Evolutionary conservation across 2,888 invertebrate genomes (phyloP), one percentile per base, ranked within the genome.

Genomic region (Bugulina stolonifera): DNA sequence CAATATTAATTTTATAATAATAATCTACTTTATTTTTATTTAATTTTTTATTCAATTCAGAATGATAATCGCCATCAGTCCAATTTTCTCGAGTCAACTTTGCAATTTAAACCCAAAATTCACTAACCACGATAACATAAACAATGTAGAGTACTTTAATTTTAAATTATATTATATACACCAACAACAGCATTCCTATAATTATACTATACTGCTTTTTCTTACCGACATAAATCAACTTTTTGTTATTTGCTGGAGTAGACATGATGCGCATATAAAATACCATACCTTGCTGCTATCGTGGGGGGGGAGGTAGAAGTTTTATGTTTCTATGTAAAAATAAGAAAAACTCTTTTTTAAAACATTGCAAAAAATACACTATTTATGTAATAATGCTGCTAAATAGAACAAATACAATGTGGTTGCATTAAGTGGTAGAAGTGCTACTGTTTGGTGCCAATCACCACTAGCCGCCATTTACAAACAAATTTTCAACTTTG

Each of bases 201-300:
- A 55, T 23, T 25, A 55, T n/a, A 55, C 3, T 55, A 55, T 23
- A 55, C 5, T 25, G 3, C 5, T 18, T 25, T 14, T n/a, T 64
- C 78, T 78, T 76, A 81, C 82, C 82, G 71, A 83, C 81, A 76
- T 83, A 83, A 71, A 81, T 78, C 52, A 82, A 78, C 34, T 82
- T 79, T 75, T 82, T 82, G 74, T 81, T 81, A 25, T 22, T 72
- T 25, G 76, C 76, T 18, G 77, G 70, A 70, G 70, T 29, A 3
- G 70, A 43, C 70, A 70, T 70, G 25, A 5, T 70, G 35, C 10
- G 3, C 14, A 3, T 5, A 32, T 5, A 69, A 18, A 69, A 32
- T 69, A 35, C 35, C 18, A 18, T 58, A 58, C 14, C 25, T 27
- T n/a, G 14, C n/a, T n/a, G n/a, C n/a, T n/a, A n/a, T n/a, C n/a